These are phyloP conservation scores for Zoanthus sociatus DNA, from an alignment of 92 coral and sea anemone genomes.

Conservation along the genomic window DNA sequence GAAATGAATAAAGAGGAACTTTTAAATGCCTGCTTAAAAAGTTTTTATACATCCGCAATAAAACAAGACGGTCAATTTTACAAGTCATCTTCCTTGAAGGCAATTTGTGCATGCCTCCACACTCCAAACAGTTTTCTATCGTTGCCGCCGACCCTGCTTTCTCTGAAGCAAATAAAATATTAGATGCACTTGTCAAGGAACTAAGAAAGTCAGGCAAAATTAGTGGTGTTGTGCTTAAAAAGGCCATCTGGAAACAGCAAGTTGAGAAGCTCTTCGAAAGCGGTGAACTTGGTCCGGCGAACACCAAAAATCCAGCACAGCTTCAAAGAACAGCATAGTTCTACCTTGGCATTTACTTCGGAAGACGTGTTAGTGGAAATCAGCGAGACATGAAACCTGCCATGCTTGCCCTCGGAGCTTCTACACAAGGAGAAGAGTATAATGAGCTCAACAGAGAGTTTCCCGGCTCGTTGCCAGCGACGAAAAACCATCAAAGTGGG, in stretches of 20 bases:
- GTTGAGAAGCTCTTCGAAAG: slow-evolving; percentile 50
- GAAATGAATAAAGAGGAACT: too few relatives aligned
- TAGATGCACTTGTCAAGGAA: slow-evolving; percentile 60
- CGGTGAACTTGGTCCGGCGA: slow-evolving; percentile 72
- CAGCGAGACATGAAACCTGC: slow-evolving; percentile 28
- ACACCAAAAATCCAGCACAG: slow-evolving; percentile 64
- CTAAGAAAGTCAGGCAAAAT: slow-evolving; percentile 41
- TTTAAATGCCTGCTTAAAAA: too few relatives aligned
- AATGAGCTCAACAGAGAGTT: slow-evolving; percentile 41
- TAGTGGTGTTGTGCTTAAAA: slow-evolving; percentile 69
- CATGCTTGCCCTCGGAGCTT: slow-evolving; percentile 23
- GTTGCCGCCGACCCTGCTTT: slow-evolving; percentile 55
- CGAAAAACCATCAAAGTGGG: slow-evolving; percentile 55
- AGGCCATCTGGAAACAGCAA: slow-evolving; percentile 59
- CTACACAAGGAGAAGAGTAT: slow-evolving; percentile 24
- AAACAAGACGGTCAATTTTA: too few relatives aligned
- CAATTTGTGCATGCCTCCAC: slow-evolving; percentile 48
- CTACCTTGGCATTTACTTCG: slow-evolving; percentile 28
- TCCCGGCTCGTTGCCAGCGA: slow-evolving; percentile 31
- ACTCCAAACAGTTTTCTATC: slow-evolving; percentile 51
- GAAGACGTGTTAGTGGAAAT: slow-evolving; percentile 46
- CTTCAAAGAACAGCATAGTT: slow-evolving; percentile 58
- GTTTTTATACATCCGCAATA: too few relatives aligned
- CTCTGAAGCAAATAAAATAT: slow-evolving; percentile 51
- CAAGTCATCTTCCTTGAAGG: slow-evolving; percentile 49